These are phyloP conservation scores for Halcyon senegalensis DNA, from an alignment of 2,113 vertebrate species.

Conservation along the genomic window DNA sequence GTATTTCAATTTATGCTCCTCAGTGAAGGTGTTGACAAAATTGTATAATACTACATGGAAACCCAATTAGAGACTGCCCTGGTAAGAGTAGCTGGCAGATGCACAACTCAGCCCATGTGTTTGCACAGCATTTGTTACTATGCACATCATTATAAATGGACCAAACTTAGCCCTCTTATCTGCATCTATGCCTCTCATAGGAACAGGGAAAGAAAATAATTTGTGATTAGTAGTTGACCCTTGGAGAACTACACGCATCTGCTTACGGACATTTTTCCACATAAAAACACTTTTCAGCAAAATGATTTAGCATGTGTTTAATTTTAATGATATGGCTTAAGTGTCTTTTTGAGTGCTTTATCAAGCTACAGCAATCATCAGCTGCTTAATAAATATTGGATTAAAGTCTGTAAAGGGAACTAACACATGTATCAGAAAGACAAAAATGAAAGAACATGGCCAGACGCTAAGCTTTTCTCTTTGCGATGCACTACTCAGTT, in stretches of 20 bases:
- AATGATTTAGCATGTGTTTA: slow-evolving; percentile 27
- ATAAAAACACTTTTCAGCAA: background rate
- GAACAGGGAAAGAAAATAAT: background rate
- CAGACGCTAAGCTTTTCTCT: background rate
- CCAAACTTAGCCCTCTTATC: slow-evolving; percentile 29
- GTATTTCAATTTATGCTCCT: slow-evolving; percentile 8
- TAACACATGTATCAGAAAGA: background rate
- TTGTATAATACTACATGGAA: background rate
- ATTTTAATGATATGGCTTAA: slow-evolving; percentile 47
- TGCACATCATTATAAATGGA: background rate
- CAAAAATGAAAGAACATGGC: background rate
- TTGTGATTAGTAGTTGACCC: background rate
- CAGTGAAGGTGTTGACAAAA: slow-evolving; percentile 14
- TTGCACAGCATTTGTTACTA: background rate
- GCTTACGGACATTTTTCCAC: background rate
- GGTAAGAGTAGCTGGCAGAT: background rate
- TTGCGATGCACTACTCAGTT: background rate
- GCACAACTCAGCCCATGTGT: background rate
- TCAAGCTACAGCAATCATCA: slow-evolving; percentile 50
- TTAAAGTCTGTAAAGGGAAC: slow-evolving; percentile 44
- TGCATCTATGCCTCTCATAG: background rate
- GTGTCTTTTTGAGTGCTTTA: slow-evolving; percentile 43
- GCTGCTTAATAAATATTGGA: slow-evolving; percentile 65
- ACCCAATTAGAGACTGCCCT: background rate
- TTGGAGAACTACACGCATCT: background rate